These are phyloP conservation scores for Colius striatus DNA, from an alignment of 2,113 vertebrate genomes.

Conservation along the genomic window DNA sequence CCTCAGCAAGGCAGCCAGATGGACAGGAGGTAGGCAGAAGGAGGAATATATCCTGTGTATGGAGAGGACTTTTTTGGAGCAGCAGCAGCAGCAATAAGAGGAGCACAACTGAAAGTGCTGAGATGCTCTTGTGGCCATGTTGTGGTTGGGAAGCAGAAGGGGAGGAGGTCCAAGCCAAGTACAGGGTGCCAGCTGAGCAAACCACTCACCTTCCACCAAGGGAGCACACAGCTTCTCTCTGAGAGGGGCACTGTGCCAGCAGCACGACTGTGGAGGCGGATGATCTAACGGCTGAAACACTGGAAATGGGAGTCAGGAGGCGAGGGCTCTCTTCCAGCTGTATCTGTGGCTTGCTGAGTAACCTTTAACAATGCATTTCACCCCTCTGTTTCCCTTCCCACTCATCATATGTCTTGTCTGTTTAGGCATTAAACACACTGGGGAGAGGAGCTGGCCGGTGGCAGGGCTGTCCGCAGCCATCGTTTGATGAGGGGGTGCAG, in stretches of 20 bases:
- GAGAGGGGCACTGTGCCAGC: neutral
- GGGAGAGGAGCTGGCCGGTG: neutral
- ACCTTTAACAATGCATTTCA: conserved; percentile 25
- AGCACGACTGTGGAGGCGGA: neutral
- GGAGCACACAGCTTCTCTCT: accelerated
- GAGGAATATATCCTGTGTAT: accelerated
- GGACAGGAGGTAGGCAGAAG: neutral
- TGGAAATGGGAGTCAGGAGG: conserved; percentile 5
- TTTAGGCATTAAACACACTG: neutral
- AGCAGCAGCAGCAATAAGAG: accelerated
- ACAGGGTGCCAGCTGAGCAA: neutral
- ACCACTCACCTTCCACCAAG: neutral
- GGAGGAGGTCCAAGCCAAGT: neutral
- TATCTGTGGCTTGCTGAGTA: neutral
- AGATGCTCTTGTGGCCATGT: neutral
- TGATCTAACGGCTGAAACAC: neutral
- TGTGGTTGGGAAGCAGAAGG: neutral
- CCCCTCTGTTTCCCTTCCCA: conserved; percentile 32
- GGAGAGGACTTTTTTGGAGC: neutral
- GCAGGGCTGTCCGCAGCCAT: neutral
- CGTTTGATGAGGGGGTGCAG: neutral
- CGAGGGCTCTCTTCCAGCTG: conserved; percentile 48
- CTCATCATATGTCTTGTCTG: conserved; percentile 32
- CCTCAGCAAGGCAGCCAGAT: neutral
- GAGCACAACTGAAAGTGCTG: neutral